Percentiles rank a stretch among this genome's conserved stretches.
Evolutionary conservation across 2,113 vertebrate genomes (phyloP).

Genomic region (Sminthopsis crassicaudata): DNA sequence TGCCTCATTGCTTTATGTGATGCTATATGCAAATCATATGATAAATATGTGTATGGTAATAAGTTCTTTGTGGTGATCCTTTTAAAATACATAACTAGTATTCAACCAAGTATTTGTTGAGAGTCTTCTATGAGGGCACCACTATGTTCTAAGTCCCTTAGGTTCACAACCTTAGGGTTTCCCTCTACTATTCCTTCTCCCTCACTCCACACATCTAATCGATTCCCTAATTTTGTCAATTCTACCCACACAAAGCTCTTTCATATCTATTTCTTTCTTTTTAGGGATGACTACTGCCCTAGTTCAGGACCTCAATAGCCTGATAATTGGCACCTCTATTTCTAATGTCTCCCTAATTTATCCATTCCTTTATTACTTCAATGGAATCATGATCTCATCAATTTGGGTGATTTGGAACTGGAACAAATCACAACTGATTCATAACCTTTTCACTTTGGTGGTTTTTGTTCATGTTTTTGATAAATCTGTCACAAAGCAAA

Average conservation of each 20-base stretch:
- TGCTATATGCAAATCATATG: too few species aligned
- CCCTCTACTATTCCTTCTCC: not conserved
- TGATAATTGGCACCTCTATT: not conserved
- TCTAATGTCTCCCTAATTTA: not conserved
- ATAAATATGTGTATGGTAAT: too few species aligned
- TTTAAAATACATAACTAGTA: too few species aligned
- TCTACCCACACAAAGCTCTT: not conserved
- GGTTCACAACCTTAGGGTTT: not conserved
- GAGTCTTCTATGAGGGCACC: too few species aligned
- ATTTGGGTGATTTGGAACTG: not conserved
- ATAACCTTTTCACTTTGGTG: not conserved
- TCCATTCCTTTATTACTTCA: not conserved
- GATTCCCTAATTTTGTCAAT: not conserved
- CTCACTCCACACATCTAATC: not conserved
- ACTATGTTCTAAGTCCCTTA: too few species aligned
- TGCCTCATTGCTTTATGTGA: too few species aligned
- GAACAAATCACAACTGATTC: not conserved
- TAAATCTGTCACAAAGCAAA: not conserved
- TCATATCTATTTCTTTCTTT: not conserved
- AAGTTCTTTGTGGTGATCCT: too few species aligned
- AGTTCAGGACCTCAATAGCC: not conserved
- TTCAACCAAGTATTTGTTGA: too few species aligned
- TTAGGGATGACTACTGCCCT: not conserved
- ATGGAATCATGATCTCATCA: not conserved
- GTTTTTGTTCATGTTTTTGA: not conserved